A percentile compares a stretch with the other conserved stretches of the same genome.
These are phyloP conservation scores for Stenopsyche tienmushanensis DNA, from an alignment of 1,140 invertebrate species.

Conservation along the genomic window DNA sequence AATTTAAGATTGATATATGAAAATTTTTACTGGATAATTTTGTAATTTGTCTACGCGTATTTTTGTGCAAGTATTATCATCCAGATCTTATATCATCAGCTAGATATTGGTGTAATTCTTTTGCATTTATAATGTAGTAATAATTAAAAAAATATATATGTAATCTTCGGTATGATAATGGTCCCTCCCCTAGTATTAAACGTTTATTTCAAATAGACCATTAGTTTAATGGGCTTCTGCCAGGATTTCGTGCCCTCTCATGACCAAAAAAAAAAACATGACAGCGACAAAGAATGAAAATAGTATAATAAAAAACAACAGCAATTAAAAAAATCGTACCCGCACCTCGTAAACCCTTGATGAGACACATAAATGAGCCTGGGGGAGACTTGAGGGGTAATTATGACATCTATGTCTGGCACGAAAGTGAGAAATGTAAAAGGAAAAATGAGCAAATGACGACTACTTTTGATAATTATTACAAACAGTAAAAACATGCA, in stretches of 20 bases:
- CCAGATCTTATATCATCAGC: no score
- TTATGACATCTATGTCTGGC: conserved; percentile 33
- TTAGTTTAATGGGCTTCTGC: conserved; percentile 37
- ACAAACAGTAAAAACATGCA: no score
- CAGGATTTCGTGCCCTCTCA: conserved; percentile 38
- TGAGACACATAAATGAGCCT: conserved; percentile 40
- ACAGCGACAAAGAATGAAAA: conserved; percentile 41
- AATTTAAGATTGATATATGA: not conserved
- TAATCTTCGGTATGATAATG: not conserved
- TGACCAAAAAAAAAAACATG: conserved; percentile 34
- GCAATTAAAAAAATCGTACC: conserved; percentile 43
- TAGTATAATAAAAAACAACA: conserved; percentile 41
- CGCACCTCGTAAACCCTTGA: conserved; percentile 42
- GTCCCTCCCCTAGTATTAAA: conserved; percentile 2
- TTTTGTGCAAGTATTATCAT: no score
- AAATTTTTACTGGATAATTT: not conserved
- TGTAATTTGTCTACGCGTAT: not conserved
- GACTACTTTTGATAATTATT: no score
- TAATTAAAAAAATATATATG: no score
- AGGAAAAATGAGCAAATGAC: conserved; percentile 12
- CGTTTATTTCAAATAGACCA: conserved; percentile 36
- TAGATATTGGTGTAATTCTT: no score
- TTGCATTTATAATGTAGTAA: no score
- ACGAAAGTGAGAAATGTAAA: conserved; percentile 21
- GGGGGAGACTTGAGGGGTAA: conserved; percentile 36